Conservation (phyloP, 2,888 invertebrate genomes). For the Encarsia formosa region DNA sequence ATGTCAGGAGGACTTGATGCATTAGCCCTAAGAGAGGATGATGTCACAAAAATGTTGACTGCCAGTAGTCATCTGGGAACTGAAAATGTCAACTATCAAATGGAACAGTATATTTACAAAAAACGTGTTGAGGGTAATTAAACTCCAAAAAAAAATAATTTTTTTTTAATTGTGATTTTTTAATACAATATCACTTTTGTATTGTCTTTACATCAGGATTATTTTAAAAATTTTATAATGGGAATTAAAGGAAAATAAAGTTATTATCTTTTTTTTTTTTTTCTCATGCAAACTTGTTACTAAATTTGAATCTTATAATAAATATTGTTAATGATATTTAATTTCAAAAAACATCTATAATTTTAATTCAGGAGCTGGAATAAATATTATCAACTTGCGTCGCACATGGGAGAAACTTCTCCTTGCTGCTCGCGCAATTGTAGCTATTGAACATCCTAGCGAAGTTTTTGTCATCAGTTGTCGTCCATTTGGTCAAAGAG, state of each 20-base stretch:
- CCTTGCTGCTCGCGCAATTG: constrained; percentile 95
- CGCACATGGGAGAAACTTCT: constrained; percentile 98
- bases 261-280: no score
- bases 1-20: constrained; percentile 97
- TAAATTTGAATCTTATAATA: no score
- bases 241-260: no score
- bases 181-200: no score
- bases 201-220: no score
- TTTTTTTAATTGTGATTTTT: no score
- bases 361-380: constrained; percentile 64
- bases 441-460: constrained; percentile 94
- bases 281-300: no score
- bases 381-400: constrained; percentile 91
- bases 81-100: constrained; percentile 93
- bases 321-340: no score
- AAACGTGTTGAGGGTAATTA: constrained; percentile 75
- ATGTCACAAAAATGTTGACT: constrained; percentile 97
- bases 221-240: no score
- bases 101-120: constrained; percentile 96
- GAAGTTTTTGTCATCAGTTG: constrained; percentile 98
- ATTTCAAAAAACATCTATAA: no score
- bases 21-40: constrained; percentile 91
- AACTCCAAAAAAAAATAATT: background rate
- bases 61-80: constrained; percentile 93
- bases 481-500: constrained; percentile 91